Base-by-base conservation (phyloP, 2,113 vertebrate genomes). In the Cyprinodon brontotheroides region DNA sequence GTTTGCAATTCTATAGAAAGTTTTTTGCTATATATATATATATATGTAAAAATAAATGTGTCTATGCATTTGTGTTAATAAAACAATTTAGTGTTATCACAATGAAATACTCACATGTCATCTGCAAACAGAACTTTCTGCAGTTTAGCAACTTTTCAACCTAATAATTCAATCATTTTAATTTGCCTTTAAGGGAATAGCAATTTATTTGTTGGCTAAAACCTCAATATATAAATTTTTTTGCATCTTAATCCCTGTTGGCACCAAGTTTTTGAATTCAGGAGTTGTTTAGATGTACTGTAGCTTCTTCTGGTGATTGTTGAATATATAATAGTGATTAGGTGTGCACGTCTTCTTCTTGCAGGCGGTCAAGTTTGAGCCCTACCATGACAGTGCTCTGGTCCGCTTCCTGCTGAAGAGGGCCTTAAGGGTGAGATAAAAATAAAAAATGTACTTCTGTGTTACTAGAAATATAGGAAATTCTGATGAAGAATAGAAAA, bases 291-390 rank as follows among this genome's bases (percentile, higher is more conserved):
- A 6, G 48, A 14, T 4, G 5, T 29, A 29, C 29, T 29, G 29
- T 15, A 15, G 14, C 15, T 50, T 17, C 48, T 53, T 36, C 4
- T 61, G 61, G 12, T 61, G 2, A 37, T 61, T 12, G 2, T 15
- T 50, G 48, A 17, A 1, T 12, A 50, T 50, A 50, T 50, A 50
- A 17, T 20, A 3, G 50, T 53, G 13, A 45, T 36, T 66, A 43
- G 47, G 81, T 88, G 45, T 74, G 22, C 74, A 4, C 79, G 29
- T 74, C 84, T n/a, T 93, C 11, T 91, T 17, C 75, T 17, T 82
- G 60, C 84, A 99, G 98, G 98, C 98, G 40, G 97, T 99, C 68
- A 99, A 99, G 88, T 99, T 99, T 92, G 98, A 99, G 88, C 98
- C 98, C 0, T 99, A 99, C 85, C 98, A 99, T 72, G 98, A 99